Conservation (phyloP, 2,797 vertebrate species). For the Megalops cyprinoides region DNA sequence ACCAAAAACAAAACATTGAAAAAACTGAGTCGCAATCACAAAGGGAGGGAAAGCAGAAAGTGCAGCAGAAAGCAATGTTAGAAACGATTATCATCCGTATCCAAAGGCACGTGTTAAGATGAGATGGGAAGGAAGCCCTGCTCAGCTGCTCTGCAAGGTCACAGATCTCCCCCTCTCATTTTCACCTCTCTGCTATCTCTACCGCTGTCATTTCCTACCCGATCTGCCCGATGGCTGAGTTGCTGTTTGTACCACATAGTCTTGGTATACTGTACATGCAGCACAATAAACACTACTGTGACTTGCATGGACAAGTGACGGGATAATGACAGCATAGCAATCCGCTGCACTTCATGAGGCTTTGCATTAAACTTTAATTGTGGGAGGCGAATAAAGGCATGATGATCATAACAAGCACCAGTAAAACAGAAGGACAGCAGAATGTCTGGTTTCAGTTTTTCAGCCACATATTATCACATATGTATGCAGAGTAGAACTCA, state of each 20-base stretch:
- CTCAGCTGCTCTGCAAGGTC: not conserved
- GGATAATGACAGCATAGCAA: constrained; percentile 8
- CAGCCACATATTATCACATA: not conserved
- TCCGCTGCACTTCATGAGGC: not conserved
- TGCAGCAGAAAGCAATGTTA: not conserved
- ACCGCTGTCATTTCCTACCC: not conserved
- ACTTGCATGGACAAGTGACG: not conserved
- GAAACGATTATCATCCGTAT: not conserved
- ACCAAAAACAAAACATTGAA: constrained; percentile 40
- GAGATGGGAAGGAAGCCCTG: not conserved
- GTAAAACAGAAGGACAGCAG: not conserved
- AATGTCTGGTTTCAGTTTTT: not conserved
- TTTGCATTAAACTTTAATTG: constrained; percentile 15
- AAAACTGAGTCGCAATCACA: constrained; percentile 43
- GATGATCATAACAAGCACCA: not conserved
- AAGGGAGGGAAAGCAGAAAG: not conserved
- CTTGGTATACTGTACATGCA: not conserved
- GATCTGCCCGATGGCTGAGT: not conserved
- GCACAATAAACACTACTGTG: not conserved
- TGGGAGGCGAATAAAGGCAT: not conserved
- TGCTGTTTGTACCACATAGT: not conserved
- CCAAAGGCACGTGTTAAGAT: not conserved
- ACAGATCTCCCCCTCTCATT: not conserved
- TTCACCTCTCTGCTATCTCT: not conserved
- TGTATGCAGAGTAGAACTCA: no score